A percentile compares a stretch with the other conserved stretches of the same genome.
Conservation (phyloP, 2,797 vertebrate species). For the Acanthornis magna region DNA sequence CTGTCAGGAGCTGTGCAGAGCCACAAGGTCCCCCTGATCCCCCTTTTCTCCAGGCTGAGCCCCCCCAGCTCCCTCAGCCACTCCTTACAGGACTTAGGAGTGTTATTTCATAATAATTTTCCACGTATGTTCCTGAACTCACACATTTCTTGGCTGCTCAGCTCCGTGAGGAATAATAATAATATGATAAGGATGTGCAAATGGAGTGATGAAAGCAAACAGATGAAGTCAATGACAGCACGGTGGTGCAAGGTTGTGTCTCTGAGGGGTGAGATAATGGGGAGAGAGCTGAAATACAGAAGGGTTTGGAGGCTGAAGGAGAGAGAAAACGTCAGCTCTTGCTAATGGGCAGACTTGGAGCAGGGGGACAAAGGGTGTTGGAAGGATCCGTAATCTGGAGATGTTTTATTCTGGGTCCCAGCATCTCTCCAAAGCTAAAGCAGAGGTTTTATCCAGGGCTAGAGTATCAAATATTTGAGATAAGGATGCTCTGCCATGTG, state of each 20-base stretch:
- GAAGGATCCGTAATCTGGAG: fast-evolving
- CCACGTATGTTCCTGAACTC: not conserved
- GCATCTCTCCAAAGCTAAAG: not conserved
- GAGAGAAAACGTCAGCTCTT: not conserved
- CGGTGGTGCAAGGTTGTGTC: not conserved
- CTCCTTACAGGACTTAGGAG: not conserved
- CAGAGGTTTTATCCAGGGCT: not conserved
- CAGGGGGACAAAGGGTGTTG: not conserved
- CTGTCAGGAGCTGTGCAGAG: not conserved
- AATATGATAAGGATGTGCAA: not conserved
- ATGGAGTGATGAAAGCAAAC: not conserved
- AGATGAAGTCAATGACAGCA: not conserved
- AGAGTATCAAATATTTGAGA: not conserved
- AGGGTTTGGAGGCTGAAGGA: not conserved
- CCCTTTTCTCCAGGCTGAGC: not conserved
- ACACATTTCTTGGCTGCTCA: not conserved
- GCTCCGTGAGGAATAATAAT: not conserved
- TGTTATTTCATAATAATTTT: not conserved
- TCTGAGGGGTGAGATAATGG: not conserved
- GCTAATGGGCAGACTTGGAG: not conserved
- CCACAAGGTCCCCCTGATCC: not conserved
- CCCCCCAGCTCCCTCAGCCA: not conserved
- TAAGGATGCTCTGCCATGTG: not conserved
- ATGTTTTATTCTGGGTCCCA: not conserved
- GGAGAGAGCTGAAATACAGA: not conserved